Evolutionary conservation across 2,888 invertebrate genomes (phyloP), one percentile per base, ranked within the genome.

Genomic region (Xanthia togata): DNA sequence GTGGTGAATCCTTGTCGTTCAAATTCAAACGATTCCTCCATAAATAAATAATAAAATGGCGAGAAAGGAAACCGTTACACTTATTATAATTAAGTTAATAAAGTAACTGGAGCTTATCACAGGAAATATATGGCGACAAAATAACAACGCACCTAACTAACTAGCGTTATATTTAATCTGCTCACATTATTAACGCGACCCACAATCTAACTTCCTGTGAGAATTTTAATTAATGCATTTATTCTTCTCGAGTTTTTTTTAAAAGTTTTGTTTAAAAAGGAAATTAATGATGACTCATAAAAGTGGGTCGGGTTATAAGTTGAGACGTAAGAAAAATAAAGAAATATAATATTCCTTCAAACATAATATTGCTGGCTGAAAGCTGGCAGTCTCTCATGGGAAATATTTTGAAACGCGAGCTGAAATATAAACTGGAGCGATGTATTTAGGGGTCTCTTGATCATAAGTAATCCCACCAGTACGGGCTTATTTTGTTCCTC

Each of bases 331-430:
- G 57, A 23, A 60, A 85, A 81, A 75, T 14, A 65, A 75, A 73
- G 64, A 68, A 79, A 76, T 74, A 64, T 76, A 72, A 57, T 72
- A 81, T 84, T 73, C 20, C 53, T 77, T 59, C 44, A 74, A 79
- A 75, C 74, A 76, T 80, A 57, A 80, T 72, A 72, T 78, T 70
- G 41, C 73, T 70, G 62, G 69, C 73, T 82, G 74, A 87, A 88
- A 86, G 81, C 71, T 78, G 74, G 76, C 57, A 74, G 67, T 90
- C 89, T 93, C 93, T 92, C 94, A 92, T 94, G 95, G 93, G 95
- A 96, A 95, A 93, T 88, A 93, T 93, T 91, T 90, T 92, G 95
- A 91, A 95, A 95, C 89, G 86, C 78, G 95, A 95, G 90, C 90
- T 90, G 92, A 90, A 91, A 93, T 89, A 90, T 88, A 91, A 91